These are phyloP conservation scores for Hydropsyche tenuis DNA, from an alignment of 1,140 invertebrate species.

Conservation along the genomic window DNA sequence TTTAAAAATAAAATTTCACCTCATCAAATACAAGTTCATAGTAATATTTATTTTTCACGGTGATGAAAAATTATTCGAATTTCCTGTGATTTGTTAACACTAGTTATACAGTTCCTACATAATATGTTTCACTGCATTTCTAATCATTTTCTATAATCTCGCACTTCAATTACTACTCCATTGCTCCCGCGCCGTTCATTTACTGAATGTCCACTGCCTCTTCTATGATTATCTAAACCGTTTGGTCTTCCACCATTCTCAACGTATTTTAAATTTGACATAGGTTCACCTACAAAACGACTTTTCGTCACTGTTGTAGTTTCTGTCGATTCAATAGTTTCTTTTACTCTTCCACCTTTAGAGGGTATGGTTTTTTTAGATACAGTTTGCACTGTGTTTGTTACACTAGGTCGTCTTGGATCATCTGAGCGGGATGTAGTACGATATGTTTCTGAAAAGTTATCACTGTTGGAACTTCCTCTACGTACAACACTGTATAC, in stretches of 20 bases:
- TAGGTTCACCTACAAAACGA: slow-evolving; percentile 61
- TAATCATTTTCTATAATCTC: slow-evolving; percentile 55
- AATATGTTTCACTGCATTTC: neutral
- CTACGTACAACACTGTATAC: slow-evolving; percentile 59
- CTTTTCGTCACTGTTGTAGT: slow-evolving; percentile 72
- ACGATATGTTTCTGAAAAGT: slow-evolving; percentile 73
- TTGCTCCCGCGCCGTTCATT: slow-evolving; percentile 59
- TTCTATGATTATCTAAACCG: slow-evolving; percentile 55
- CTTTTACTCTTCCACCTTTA: slow-evolving; percentile 66
- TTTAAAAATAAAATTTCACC: slow-evolving; percentile 30
- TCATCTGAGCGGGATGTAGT: slow-evolving; percentile 71
- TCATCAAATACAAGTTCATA: neutral
- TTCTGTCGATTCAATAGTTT: slow-evolving; percentile 73
- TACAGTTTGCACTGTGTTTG: slow-evolving; percentile 71
- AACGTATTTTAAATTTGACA: slow-evolving; percentile 58
- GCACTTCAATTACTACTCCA: slow-evolving; percentile 60
- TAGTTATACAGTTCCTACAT: neutral
- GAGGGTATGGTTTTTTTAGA: slow-evolving; percentile 71
- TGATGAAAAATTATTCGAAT: neutral
- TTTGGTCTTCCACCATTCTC: slow-evolving; percentile 61
- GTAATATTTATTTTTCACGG: too few relatives aligned
- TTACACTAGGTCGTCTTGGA: slow-evolving; percentile 67
- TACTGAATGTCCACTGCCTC: slow-evolving; percentile 53
- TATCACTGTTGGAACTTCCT: slow-evolving; percentile 69
- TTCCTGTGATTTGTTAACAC: slow-evolving; percentile 18